Conservation (phyloP, 2,888 invertebrate species). For the Caenorhabditis sinica region DNA sequence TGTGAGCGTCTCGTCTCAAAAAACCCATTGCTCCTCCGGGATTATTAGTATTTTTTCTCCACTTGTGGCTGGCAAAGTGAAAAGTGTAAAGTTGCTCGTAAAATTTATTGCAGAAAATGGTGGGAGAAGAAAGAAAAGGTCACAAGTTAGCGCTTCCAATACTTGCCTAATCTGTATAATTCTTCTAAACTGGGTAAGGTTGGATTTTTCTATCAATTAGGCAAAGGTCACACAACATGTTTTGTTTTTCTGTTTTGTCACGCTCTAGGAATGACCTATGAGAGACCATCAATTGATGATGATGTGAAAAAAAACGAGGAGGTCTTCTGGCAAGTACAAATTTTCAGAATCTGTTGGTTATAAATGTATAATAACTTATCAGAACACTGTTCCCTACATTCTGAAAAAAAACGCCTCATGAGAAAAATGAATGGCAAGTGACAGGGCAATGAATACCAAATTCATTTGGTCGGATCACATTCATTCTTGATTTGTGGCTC, state of each 20-base stretch:
- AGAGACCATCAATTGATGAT: too few relatives aligned
- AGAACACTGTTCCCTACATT: too few relatives aligned
- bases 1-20: too few relatives aligned
- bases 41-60: constrained; percentile 34
- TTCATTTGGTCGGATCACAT: not conserved
- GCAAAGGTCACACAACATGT: constrained; percentile 34
- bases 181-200: constrained; percentile 22
- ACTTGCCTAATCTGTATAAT: constrained; percentile 52
- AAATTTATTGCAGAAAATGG: constrained; percentile 52
- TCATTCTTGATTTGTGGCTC: not conserved
- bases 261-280: not conserved
- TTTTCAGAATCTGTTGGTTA: too few relatives aligned
- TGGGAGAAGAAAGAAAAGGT: constrained; percentile 58
- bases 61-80: constrained; percentile 6
- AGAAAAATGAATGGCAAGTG: not conserved
- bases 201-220: constrained; percentile 39
- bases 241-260: not conserved
- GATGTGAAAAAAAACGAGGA: too few relatives aligned
- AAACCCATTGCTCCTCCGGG: constrained; percentile 51
- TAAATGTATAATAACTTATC: too few relatives aligned
- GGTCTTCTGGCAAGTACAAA: not conserved
- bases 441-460: constrained; percentile 1
- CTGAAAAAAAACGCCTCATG: too few relatives aligned
- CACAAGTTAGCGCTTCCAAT: constrained; percentile 20
- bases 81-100: constrained; percentile 62